These are phyloP conservation scores for Ptychoptera albimana DNA, from an alignment of 2,888 invertebrate genomes.

Conservation along the genomic window DNA sequence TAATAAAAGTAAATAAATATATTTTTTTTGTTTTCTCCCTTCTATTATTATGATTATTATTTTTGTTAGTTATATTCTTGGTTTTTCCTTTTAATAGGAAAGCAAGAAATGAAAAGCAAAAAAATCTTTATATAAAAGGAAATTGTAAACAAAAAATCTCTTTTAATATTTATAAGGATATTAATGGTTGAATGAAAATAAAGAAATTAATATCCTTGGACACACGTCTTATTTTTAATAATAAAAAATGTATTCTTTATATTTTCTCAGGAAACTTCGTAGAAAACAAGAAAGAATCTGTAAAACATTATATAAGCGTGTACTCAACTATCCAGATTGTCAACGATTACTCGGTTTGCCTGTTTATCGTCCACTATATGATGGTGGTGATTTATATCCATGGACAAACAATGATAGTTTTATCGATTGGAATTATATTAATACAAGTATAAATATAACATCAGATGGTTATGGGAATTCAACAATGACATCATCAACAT, in stretches of 20 bases:
- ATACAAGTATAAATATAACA: conserved; percentile 20
- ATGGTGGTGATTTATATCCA: conserved; percentile 23
- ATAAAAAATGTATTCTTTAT: conserved; percentile 3
- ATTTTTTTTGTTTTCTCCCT: too few species aligned
- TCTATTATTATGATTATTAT: too few species aligned
- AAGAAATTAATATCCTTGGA: too few species aligned
- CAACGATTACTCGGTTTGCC: conserved; percentile 36
- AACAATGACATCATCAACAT: conserved; percentile 1
- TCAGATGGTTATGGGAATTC: conserved; percentile 9
- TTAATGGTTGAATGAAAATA: background rate
- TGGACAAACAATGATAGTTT: conserved; percentile 25
- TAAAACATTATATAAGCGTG: conserved; percentile 44
- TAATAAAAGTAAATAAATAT: too few species aligned
- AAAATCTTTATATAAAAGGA: too few species aligned
- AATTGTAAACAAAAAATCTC: background rate
- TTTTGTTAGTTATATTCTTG: too few species aligned
- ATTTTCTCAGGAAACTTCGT: conserved; percentile 48
- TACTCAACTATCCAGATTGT: conserved; percentile 43
- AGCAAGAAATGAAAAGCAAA: too few species aligned
- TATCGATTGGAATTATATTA: conserved; percentile 17
- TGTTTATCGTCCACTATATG: conserved; percentile 29
- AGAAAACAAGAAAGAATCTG: conserved; percentile 59
- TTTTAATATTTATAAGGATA: background rate
- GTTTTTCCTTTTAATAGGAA: too few species aligned
- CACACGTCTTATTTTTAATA: background rate